Base-by-base conservation (phyloP, 2,797 vertebrate genomes). In the Sebastes iracundus region DNA sequence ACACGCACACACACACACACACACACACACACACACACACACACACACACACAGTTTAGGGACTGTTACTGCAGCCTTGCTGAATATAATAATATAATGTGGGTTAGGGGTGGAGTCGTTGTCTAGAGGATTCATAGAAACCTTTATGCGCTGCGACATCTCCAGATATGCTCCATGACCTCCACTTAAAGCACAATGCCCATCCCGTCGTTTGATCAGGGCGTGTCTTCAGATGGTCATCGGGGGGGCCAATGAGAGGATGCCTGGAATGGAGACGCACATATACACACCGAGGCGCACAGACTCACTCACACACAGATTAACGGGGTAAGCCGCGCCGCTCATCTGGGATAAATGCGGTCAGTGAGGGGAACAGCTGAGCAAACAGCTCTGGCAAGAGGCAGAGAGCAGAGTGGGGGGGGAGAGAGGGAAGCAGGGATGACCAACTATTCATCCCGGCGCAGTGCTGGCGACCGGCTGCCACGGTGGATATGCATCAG, bases 301-400 rank as follows among this genome's bases (percentile, higher is more conserved):
- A 83, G 55, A 75, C 81, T 61, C 71, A 74, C 75, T 73, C 76
- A 32, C 88, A 83, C 76, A 80, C 75, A 93, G 94, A 95, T 95
- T 94, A 95, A 85, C 85, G 23, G 83, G 84, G 85, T 92, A 95
- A 93, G 81, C 92, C 89, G 91, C 23, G 73, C 82, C 77, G 84
- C 88, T 94, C 93, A 93, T 93, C 93, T 92, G 87, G 94, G 93
- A 95, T 95, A 93, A 94, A 95, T 92, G 92, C 73, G 86, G 91
- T 93, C 86, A 90, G 92, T 88, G 89, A 91, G 91, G 75, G 82
- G 90, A 90, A 88, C 91, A 92, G 93, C 93, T 93, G 95, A 94
- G 91, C 92, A 94, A 92, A 94, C 92, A 86, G 90, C 89, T 81
- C 83, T 78, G 49, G 87, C 80, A 84, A 82, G 90, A 93, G 88